phyloP scores from a whole-genome alignment of 2,888 invertebrate species.

The Hermodice carunculata region DNA sequence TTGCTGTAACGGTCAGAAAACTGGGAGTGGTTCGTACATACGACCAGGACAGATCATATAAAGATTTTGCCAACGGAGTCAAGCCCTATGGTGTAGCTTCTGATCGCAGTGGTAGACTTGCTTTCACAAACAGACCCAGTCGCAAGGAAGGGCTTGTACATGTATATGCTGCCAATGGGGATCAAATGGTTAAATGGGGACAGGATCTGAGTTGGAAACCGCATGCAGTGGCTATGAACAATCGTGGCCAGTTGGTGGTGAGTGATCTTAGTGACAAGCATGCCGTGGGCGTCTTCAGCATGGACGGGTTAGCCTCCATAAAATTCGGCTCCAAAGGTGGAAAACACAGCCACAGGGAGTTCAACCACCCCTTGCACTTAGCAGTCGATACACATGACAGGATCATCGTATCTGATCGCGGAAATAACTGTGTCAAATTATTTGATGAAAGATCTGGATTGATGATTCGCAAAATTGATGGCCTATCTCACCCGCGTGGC shows the following conservation, averaged over 20 bases:
- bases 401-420: slow-evolving; percentile 29
- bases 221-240: slow-evolving; percentile 23
- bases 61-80: not conserved
- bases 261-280: slow-evolving; percentile 17
- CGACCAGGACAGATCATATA: not conserved
- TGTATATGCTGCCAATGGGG: slow-evolving; percentile 6
- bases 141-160: slow-evolving; percentile 6
- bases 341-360: not conserved
- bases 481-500: slow-evolving; percentile 24
- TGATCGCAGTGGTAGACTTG: not conserved
- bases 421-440: slow-evolving; percentile 26
- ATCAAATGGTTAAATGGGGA: slow-evolving; percentile 5
- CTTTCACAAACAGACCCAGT: not conserved
- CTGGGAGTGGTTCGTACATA: slow-evolving; percentile 1
- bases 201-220: slow-evolving; percentile 27
- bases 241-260: slow-evolving; percentile 29
- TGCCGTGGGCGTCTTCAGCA: slow-evolving; percentile 23
- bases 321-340: slow-evolving; percentile 18
- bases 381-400: slow-evolving; percentile 28
- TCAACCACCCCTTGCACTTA: slow-evolving; percentile 25
- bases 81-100: slow-evolving; percentile 3
- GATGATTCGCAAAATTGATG: too few species aligned
- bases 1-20: slow-evolving; percentile 2
- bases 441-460: too few species aligned
- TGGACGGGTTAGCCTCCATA: slow-evolving; percentile 14